Conservation (phyloP, 2,797 vertebrate genomes). For the Neomorphus geoffroyi region DNA sequence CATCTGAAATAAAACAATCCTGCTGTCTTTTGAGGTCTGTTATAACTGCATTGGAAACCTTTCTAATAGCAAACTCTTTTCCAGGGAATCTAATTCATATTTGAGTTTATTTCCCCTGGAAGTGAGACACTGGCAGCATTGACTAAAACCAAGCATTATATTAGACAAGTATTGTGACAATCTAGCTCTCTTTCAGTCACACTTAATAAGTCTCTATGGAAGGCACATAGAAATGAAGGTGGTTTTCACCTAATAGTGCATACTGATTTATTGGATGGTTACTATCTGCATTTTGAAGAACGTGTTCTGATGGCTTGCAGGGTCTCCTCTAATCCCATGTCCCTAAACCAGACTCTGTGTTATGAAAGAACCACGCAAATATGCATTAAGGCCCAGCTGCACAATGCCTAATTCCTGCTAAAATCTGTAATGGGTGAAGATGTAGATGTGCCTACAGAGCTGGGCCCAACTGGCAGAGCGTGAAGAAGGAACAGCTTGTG, state of each 20-base stretch:
- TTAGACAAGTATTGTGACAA: not conserved
- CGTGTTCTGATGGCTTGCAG: not conserved
- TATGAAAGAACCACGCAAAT: not conserved
- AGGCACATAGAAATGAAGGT: not conserved
- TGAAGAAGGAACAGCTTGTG: not conserved
- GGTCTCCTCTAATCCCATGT: not conserved
- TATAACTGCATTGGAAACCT: not conserved
- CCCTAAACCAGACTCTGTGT: not conserved
- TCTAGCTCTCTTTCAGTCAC: not conserved
- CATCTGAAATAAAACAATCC: not conserved
- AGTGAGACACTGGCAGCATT: not conserved
- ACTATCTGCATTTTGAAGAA: not conserved
- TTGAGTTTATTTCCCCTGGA: not conserved
- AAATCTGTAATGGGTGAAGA: not conserved
- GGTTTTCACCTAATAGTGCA: not conserved
- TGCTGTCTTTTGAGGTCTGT: not conserved
- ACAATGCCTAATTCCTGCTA: not conserved
- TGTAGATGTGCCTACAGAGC: not conserved
- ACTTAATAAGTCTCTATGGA: rapidly evolving
- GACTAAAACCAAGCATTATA: not conserved
- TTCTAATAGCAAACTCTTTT: not conserved
- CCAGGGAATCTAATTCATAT: not conserved
- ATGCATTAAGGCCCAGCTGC: not conserved
- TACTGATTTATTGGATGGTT: not conserved
- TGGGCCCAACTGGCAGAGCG: not conserved